phyloP scores from a whole-genome alignment of 2,797 vertebrate species.

The Sebastes iracundus region DNA sequence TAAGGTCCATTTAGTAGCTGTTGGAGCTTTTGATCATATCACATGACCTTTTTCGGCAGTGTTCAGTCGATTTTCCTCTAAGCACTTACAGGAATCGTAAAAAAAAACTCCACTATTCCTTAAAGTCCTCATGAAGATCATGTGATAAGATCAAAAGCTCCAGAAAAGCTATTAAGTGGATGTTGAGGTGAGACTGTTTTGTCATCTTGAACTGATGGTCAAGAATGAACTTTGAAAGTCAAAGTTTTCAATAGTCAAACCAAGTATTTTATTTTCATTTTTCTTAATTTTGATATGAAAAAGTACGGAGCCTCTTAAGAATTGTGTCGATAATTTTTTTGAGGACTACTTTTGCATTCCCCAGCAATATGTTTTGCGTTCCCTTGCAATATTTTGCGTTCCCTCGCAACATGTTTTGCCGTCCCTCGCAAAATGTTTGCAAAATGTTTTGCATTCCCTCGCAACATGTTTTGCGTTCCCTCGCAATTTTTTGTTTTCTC shows the following conservation, averaged over 20 bases:
- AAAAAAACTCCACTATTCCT: not conserved
- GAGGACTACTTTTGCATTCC: too few relatives aligned
- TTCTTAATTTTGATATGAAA: not conserved
- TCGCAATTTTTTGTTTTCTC: too few relatives aligned
- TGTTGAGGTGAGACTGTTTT: not conserved
- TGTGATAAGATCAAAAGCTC: not conserved
- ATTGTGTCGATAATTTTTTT: too few relatives aligned
- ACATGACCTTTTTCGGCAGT: not conserved
- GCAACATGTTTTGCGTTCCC: too few relatives aligned
- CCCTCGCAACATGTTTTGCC: too few relatives aligned
- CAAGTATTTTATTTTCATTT: not conserved
- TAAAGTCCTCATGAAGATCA: not conserved
- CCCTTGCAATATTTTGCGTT: too few relatives aligned
- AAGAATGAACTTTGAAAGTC: not conserved
- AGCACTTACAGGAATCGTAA: not conserved
- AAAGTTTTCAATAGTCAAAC: not conserved
- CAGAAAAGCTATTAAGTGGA: not conserved
- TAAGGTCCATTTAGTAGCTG: not conserved
- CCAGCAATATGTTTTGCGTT: too few relatives aligned
- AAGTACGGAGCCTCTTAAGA: not conserved
- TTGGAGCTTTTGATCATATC: not conserved
- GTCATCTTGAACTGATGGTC: not conserved
- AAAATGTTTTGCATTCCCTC: too few relatives aligned
- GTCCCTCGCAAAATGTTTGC: too few relatives aligned
- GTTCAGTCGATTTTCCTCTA: not conserved